phyloP scores from a whole-genome alignment of 2,888 invertebrate genomes.

The Meiosimyza platycephala region DNA sequence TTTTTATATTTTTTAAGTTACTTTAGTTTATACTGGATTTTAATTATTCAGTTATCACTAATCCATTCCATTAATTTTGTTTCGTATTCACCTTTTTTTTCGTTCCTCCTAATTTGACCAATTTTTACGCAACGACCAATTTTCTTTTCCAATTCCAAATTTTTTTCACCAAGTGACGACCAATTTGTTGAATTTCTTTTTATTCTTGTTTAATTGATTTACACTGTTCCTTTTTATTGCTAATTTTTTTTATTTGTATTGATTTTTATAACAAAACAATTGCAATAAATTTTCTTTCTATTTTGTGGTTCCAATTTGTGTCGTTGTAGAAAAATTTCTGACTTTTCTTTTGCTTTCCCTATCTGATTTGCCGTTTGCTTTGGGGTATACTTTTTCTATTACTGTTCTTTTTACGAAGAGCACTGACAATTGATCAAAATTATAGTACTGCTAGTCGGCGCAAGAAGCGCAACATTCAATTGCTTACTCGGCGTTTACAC shows the following conservation, averaged over 20 bases:
- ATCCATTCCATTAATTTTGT: no score
- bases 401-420: no score
- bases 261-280: constrained; percentile 34
- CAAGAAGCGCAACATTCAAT: background rate
- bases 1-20: no score
- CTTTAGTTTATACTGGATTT: no score
- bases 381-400: background rate
- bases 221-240: constrained; percentile 14
- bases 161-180: background rate
- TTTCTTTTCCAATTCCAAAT: background rate
- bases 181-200: no score
- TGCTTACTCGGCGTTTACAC: no score
- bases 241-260: constrained; percentile 17
- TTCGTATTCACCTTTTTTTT: constrained; percentile 3
- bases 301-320: constrained; percentile 1
- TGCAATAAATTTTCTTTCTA: constrained; percentile 5
- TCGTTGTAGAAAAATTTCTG: constrained; percentile 19
- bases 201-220: background rate
- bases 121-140: constrained; percentile 3
- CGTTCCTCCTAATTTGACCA: background rate
- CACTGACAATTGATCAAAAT: background rate
- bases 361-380: constrained; percentile 4
- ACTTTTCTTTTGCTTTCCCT: constrained; percentile 21
- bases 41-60: no score
- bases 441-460: background rate